Percentiles rank a stretch among this genome's conserved stretches.
These are phyloP conservation scores for Trididemnum clinides DNA, from an alignment of 23 tunicate genomes.

Conservation along the genomic window DNA sequence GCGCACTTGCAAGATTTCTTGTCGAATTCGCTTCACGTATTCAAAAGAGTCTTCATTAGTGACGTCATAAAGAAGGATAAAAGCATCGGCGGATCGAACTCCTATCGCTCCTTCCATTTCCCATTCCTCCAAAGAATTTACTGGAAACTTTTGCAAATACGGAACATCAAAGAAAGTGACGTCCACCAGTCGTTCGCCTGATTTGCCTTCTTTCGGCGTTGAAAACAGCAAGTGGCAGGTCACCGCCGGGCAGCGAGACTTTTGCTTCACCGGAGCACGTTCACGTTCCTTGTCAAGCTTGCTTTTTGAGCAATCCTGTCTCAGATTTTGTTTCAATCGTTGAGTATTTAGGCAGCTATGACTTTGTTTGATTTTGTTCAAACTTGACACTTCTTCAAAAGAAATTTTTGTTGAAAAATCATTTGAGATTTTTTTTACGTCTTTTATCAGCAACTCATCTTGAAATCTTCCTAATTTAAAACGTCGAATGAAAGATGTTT, in stretches of 20 bases:
- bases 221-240: background rate
- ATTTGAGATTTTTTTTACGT: no score
- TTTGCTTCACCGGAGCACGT: background rate
- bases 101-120: slow-evolving; percentile 59
- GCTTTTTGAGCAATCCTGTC: no score
- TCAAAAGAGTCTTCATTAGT: slow-evolving; percentile 39
- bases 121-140: slow-evolving; percentile 68
- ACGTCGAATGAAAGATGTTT: slow-evolving; percentile 33
- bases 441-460: no score
- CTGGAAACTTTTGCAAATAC: slow-evolving; percentile 39
- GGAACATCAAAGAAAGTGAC: slow-evolving; percentile 63
- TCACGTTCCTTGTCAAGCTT: no score
- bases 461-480: background rate
- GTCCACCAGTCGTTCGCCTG: background rate
- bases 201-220: background rate
- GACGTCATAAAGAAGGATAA: slow-evolving; percentile 74
- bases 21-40: slow-evolving; percentile 38
- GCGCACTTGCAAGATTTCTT: slow-evolving; percentile 40
- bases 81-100: slow-evolving; percentile 63
- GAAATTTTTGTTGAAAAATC: no score
- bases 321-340: no score
- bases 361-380: no score
- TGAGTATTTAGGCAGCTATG: no score
- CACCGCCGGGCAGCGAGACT: background rate
- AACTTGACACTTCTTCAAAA: no score